A percentile compares a stretch with the other conserved stretches of the same genome.
Conservation (phyloP, 2,797 vertebrate species). For the Lophura swinhoii region DNA sequence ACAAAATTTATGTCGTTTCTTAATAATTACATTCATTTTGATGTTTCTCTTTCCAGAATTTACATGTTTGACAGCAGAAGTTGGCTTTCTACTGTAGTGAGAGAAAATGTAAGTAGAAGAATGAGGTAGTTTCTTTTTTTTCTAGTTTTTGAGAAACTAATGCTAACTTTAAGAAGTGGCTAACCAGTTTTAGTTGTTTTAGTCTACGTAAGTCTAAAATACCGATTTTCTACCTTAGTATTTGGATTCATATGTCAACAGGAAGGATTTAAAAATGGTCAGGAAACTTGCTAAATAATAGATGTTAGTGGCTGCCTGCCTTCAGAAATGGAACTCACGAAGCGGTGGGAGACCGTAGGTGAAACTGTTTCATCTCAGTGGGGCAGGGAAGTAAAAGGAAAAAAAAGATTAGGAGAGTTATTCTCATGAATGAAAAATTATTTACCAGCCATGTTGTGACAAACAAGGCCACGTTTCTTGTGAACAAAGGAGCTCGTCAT, state of each 20-base stretch:
- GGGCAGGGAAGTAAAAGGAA: conserved; percentile 52
- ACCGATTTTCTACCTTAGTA: not conserved
- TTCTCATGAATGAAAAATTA: conserved; percentile 59
- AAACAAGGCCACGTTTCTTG: conserved; percentile 43
- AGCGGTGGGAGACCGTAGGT: conserved; percentile 51
- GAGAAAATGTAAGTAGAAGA: conserved; percentile 63
- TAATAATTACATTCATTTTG: conserved; percentile 1
- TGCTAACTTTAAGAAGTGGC: not conserved
- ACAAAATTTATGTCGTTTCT: not conserved
- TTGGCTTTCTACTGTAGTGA: conserved; percentile 66
- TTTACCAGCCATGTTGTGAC: conserved; percentile 9
- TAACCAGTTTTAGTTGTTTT: not conserved
- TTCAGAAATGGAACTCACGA: conserved; percentile 36
- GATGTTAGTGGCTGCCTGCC: conserved; percentile 48
- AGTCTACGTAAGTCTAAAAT: not conserved
- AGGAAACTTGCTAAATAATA: conserved; percentile 64
- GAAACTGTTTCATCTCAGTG: conserved; percentile 64
- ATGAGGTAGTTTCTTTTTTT: not conserved
- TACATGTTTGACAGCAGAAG: conserved; percentile 72
- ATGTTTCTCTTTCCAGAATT: conserved; percentile 25
- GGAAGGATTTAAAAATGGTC: conserved; percentile 60
- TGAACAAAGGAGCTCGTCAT: conserved; percentile 27
- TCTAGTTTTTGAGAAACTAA: not conserved
- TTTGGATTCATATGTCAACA: conserved; percentile 25
- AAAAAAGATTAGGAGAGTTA: conserved; percentile 42